phyloP scores from a whole-genome alignment of 2,113 vertebrate genomes.

The Chaenocephalus aceratus region DNA sequence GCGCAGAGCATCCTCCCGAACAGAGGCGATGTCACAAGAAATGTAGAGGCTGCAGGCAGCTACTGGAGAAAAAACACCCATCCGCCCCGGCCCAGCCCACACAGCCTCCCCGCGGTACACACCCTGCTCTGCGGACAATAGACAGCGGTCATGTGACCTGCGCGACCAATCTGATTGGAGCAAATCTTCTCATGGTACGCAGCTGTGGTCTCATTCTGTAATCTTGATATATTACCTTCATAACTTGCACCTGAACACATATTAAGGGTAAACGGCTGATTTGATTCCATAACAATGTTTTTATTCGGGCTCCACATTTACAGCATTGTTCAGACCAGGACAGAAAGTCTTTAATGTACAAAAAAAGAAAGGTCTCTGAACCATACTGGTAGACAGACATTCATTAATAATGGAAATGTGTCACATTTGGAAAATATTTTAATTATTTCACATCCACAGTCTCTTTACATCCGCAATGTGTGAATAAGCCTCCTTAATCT shows the following conservation, averaged over 20 bases:
- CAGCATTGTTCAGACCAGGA: slow-evolving; percentile 49
- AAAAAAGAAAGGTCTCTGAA: slow-evolving; percentile 41
- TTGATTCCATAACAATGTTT: slow-evolving; percentile 53
- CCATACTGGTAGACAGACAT: slow-evolving; percentile 55
- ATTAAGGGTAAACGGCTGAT: not conserved
- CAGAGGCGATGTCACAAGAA: slow-evolving; percentile 16
- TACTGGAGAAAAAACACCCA: slow-evolving; percentile 9
- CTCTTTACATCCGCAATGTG: slow-evolving; percentile 32
- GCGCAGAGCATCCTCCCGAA: slow-evolving; percentile 44
- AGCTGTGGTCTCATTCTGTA: slow-evolving; percentile 16
- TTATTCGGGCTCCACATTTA: slow-evolving; percentile 71
- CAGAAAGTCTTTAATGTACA: slow-evolving; percentile 57
- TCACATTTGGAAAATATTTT: slow-evolving; percentile 9
- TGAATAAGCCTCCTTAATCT: slow-evolving; percentile 30
- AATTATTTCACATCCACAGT: slow-evolving; percentile 3
- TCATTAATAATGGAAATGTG: slow-evolving; percentile 36
- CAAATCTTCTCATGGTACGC: not conserved
- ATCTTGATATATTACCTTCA: not conserved
- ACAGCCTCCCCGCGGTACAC: slow-evolving; percentile 63
- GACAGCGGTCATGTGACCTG: slow-evolving; percentile 69
- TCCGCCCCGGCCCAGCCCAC: slow-evolving; percentile 49
- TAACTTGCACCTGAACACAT: not conserved
- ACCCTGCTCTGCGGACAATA: slow-evolving; percentile 82
- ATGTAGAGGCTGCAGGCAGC: slow-evolving; percentile 53
- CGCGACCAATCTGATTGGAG: slow-evolving; percentile 49